Evolutionary conservation across 2,888 invertebrate genomes (phyloP).

Genomic region (Amblyteles armatorius): DNA sequence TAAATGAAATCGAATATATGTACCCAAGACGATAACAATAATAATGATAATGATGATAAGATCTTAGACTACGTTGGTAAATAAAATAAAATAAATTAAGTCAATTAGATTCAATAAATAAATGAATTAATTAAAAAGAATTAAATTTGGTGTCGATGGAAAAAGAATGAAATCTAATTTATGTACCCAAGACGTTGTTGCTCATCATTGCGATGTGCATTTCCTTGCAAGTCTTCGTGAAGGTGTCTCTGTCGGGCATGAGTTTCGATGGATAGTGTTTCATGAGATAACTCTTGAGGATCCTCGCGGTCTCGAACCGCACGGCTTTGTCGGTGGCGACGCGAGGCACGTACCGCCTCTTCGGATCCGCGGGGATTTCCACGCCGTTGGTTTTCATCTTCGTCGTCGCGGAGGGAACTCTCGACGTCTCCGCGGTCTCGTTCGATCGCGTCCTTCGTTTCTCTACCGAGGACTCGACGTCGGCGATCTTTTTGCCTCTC

Average conservation of each 20-base stretch:
- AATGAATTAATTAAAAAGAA: background rate
- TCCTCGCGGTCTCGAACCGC: slow-evolving; percentile 74
- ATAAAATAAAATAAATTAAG: too few species aligned
- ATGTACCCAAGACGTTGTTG: slow-evolving; percentile 76
- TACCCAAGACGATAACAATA: too few species aligned
- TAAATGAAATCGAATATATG: too few species aligned
- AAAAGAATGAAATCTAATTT: background rate
- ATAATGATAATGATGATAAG: too few species aligned
- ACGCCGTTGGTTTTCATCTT: slow-evolving; percentile 31
- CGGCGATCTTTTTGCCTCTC: background rate
- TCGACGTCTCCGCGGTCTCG: slow-evolving; percentile 18
- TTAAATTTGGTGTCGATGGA: background rate
- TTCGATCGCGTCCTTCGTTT: slow-evolving; percentile 14
- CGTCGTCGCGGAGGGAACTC: slow-evolving; percentile 28
- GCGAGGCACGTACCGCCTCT: slow-evolving; percentile 56
- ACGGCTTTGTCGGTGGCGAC: slow-evolving; percentile 72
- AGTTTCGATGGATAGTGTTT: slow-evolving; percentile 76
- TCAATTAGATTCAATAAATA: background rate
- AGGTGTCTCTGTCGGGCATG: slow-evolving; percentile 78
- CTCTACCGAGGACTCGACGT: background rate
- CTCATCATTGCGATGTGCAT: slow-evolving; percentile 75
- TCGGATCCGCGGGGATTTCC: slow-evolving; percentile 36
- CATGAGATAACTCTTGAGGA: slow-evolving; percentile 78
- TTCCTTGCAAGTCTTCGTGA: slow-evolving; percentile 76
- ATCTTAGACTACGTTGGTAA: too few species aligned